Base-by-base conservation (phyloP, 2,797 vertebrate species). In the Melanotaenia nigrans region DNA sequence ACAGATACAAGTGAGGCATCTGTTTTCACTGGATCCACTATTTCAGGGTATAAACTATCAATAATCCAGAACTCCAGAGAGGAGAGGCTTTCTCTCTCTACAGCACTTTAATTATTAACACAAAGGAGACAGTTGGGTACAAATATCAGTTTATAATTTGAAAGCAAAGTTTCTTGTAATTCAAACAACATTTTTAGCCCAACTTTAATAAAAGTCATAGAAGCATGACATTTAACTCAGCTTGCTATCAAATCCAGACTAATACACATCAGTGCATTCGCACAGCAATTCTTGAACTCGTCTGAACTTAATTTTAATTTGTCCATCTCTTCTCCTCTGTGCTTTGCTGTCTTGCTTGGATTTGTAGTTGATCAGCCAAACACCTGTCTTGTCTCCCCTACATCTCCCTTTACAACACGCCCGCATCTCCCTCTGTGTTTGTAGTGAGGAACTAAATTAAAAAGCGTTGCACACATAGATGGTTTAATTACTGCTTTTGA, bases 91-190 rank as follows among this genome's bases (percentile, higher is more conserved):
- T 5, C 28, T 22, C 24, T 20, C 42, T 11, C 35, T 12, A 12
- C 35, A 36, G 35, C 35, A 36, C 35, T 36, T 9, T 11, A 36
- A 36, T 36, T 2, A 36, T 12, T 65, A n/a, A 74, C 36, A 61
- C 55, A 65, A 65, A 65, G 36, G 8, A 68, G 55, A 32, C 38
- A 0, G 9, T 40, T 74, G 25, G 40, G 63, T 67, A 38, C 1
- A 59, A 60, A 40, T 2, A 36, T 30, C 32, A 24, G 10, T 24
- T 0, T 24, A 16, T 30, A 13, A 28, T 51, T 53, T 30, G 38
- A 4, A 59, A 9, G 55, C 2, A 20, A 16, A 61, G 20, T 25
- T 36, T 2, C 3, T 67, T 58, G n/a, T 25, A 24, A 70, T 45
- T 65, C 20, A 42, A 51, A 33, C 7, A n/a, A 36, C 42, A 33